Evolutionary conservation across 2,113 vertebrate genomes (phyloP).

Genomic region (Lampris megalopsis): DNA sequence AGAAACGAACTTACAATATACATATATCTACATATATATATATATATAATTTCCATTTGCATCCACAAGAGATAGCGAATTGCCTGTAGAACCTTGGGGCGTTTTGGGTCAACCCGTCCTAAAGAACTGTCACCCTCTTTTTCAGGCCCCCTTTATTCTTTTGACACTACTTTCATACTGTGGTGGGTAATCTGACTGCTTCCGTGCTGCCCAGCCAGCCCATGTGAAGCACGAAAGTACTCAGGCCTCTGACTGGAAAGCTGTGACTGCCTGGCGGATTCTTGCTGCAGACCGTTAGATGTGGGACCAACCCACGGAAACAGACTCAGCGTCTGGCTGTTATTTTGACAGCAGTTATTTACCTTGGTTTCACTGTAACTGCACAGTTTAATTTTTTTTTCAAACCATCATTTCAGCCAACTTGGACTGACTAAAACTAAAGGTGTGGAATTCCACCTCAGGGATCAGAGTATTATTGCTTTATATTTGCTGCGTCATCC

Average conservation of each 20-base stretch:
- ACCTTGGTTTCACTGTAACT: background rate
- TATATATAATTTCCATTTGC: conserved; percentile 23
- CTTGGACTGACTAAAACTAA: background rate
- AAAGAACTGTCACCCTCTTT: conserved; percentile 34
- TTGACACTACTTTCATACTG: conserved; percentile 1
- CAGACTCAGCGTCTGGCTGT: background rate
- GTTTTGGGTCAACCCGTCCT: conserved; percentile 51
- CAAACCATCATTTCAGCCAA: background rate
- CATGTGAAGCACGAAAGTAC: background rate
- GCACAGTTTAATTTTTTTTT: background rate
- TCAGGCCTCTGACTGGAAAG: conserved; percentile 33
- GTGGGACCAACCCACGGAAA: background rate
- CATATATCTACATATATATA: no score
- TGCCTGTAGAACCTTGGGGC: conserved; percentile 25
- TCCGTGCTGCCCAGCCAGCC: background rate
- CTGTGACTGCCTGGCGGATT: conserved; percentile 8
- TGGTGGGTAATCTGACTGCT: background rate
- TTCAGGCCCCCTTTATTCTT: background rate
- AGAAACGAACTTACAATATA: background rate
- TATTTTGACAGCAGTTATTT: background rate
- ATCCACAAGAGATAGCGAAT: conserved; percentile 8
- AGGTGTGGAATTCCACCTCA: conserved; percentile 39
- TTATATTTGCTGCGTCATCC: conserved; percentile 3
- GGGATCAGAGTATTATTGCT: conserved; percentile 40
- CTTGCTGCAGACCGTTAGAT: conserved; percentile 16